Percentiles rank a stretch among this genome's conserved stretches.
phyloP scores from a whole-genome alignment of 2,888 invertebrate species.

The Drosophila nigritarsus region DNA sequence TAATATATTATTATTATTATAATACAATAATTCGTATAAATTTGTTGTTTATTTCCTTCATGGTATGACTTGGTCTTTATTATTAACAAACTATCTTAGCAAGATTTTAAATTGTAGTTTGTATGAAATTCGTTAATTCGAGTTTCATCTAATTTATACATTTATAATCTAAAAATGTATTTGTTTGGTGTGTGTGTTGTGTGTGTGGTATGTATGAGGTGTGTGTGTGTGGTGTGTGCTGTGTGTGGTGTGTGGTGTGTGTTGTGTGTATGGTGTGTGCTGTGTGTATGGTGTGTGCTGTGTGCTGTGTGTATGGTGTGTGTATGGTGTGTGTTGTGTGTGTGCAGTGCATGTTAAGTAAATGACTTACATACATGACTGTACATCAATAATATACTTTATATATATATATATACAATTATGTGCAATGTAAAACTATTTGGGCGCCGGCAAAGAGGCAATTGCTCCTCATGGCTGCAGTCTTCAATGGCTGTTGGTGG shows the following conservation, averaged over 20 bases:
- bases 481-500: constrained; percentile 56
- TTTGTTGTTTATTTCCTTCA: constrained; percentile 23
- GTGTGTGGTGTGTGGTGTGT: not conserved
- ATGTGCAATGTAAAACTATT: constrained; percentile 34
- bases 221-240: not conserved
- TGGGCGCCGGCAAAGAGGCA: constrained; percentile 24
- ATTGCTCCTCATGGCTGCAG: constrained; percentile 56
- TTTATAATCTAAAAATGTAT: not conserved
- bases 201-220: not conserved
- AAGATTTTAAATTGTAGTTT: constrained; percentile 12
- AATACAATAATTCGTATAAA: not conserved
- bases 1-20: too few species aligned
- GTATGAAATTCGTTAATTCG: constrained; percentile 24
- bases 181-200: not conserved
- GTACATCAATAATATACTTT: not conserved
- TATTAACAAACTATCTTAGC: constrained; percentile 28
- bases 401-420: constrained; percentile 26
- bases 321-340: too few species aligned
- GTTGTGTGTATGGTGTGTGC: not conserved
- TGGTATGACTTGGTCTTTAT: constrained; percentile 68
- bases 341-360: not conserved
- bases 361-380: constrained; percentile 5
- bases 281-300: not conserved
- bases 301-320: too few species aligned
- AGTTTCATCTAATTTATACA: constrained; percentile 23